phyloP scores from a whole-genome alignment of 2,113 vertebrate genomes.

The Podarcis raffonei region DNA sequence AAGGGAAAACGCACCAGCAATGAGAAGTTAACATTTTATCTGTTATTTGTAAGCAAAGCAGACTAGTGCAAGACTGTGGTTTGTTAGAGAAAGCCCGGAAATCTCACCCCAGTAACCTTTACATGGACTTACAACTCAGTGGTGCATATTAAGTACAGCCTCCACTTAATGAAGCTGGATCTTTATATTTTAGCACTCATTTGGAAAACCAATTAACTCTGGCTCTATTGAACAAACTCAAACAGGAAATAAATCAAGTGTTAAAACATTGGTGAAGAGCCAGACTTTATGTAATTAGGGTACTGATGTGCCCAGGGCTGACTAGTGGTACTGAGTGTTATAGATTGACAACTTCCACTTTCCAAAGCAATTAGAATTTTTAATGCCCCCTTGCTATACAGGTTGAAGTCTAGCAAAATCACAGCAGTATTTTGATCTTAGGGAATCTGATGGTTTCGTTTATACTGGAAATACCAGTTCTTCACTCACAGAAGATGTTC shows the following conservation, averaged over 20 bases:
- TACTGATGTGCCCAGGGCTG: constrained; percentile 82
- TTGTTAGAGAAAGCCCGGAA: constrained; percentile 60
- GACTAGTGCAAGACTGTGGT: constrained; percentile 47
- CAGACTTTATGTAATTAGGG: constrained; percentile 88
- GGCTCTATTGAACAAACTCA: constrained; percentile 82
- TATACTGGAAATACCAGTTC: constrained; percentile 13
- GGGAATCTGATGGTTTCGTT: constrained; percentile 37
- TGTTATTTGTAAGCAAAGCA: constrained; percentile 49
- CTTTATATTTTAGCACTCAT: constrained; percentile 88
- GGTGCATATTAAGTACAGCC: constrained; percentile 72
- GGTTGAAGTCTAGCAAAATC: constrained; percentile 48
- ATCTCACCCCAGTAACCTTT: constrained; percentile 74
- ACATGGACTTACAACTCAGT: constrained; percentile 72
- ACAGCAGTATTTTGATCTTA: constrained; percentile 42
- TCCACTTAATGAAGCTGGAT: constrained; percentile 85
- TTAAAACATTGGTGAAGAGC: constrained; percentile 88
- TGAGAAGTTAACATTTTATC: constrained; percentile 52
- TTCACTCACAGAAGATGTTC: background rate
- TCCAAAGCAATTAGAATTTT: constrained; percentile 77
- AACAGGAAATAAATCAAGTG: constrained; percentile 94
- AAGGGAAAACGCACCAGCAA: constrained; percentile 11
- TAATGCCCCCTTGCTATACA: constrained; percentile 12
- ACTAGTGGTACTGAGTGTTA: constrained; percentile 78
- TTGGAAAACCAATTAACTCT: constrained; percentile 93
- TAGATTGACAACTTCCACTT: constrained; percentile 84